Percentiles rank a stretch among this genome's conserved stretches.
These are phyloP conservation scores for Pinna nobilis DNA, from an alignment of 1,140 invertebrate species.

Conservation along the genomic window DNA sequence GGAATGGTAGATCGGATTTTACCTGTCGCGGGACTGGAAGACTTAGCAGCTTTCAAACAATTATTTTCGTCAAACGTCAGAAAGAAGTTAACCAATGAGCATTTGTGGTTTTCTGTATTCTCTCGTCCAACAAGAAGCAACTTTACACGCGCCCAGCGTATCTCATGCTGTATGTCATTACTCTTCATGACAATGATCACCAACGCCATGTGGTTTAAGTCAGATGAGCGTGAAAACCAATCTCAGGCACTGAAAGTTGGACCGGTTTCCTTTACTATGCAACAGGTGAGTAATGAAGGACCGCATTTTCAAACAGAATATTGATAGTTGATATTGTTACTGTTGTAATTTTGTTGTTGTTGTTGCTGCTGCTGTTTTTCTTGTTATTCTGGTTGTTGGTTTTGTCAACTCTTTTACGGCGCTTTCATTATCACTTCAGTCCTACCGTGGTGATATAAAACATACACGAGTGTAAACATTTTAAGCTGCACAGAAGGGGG, in stretches of 20 bases:
- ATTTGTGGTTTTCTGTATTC: conserved; percentile 74
- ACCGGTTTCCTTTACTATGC: conserved; percentile 38
- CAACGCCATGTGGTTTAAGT: conserved; percentile 75
- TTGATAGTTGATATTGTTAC: background rate
- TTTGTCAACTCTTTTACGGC: too few relatives aligned
- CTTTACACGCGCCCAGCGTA: conserved; percentile 74
- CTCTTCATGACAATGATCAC: conserved; percentile 75
- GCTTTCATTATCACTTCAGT: too few relatives aligned
- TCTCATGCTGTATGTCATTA: conserved; percentile 73
- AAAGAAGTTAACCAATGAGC: conserved; percentile 74
- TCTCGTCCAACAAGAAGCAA: conserved; percentile 71
- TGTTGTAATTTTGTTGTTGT: too few relatives aligned
- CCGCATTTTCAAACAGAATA: too few relatives aligned
- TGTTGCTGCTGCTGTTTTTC: too few relatives aligned
- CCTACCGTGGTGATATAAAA: too few relatives aligned
- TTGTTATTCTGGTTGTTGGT: too few relatives aligned
- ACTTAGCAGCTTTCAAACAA: conserved; percentile 73
- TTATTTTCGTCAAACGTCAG: conserved; percentile 73
- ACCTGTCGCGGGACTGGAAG: conserved; percentile 71
- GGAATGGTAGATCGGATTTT: conserved; percentile 74
- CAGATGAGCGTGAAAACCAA: conserved; percentile 37
- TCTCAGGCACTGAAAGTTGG: conserved; percentile 35
- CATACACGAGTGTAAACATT: too few relatives aligned
- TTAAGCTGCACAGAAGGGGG: too few relatives aligned
- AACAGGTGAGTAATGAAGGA: conserved; percentile 18